These are phyloP conservation scores for Trissolcus brochymenae DNA, from an alignment of 2,888 invertebrate genomes.

Conservation along the genomic window DNA sequence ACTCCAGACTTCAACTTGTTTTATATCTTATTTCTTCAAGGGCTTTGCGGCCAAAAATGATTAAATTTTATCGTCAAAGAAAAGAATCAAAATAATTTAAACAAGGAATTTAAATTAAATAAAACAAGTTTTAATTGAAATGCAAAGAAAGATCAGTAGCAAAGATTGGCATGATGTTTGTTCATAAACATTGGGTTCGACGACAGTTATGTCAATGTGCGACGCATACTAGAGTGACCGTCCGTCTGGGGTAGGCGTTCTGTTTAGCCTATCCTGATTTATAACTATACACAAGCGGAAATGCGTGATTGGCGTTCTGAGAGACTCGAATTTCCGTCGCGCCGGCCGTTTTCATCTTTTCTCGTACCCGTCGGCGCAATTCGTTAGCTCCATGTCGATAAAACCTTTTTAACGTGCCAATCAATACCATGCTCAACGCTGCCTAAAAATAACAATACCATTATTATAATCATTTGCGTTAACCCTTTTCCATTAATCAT, in stretches of 20 bases:
- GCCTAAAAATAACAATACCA: slow-evolving; percentile 22
- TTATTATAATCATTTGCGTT: background rate
- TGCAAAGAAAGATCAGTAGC: slow-evolving; percentile 22
- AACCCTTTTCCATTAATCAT: background rate
- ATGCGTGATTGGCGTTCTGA: slow-evolving; percentile 56
- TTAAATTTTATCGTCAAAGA: too few relatives aligned
- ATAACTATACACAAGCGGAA: slow-evolving; percentile 50
- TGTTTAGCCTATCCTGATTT: slow-evolving; percentile 54
- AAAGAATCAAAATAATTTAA: too few relatives aligned
- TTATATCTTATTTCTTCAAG: slow-evolving; percentile 3
- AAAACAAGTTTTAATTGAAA: slow-evolving; percentile 1
- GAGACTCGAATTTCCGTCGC: slow-evolving; percentile 55
- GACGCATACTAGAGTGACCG: slow-evolving; percentile 37
- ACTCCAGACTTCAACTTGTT: slow-evolving; percentile 4
- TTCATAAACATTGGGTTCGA: slow-evolving; percentile 28
- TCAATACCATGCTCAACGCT: slow-evolving; percentile 27
- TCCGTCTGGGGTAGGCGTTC: slow-evolving; percentile 47
- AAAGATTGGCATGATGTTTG: slow-evolving; percentile 21
- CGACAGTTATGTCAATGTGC: slow-evolving; percentile 43
- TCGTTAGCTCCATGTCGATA: slow-evolving; percentile 44
- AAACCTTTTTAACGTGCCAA: slow-evolving; percentile 44
- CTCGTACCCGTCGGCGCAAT: slow-evolving; percentile 25
- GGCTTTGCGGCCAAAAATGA: background rate
- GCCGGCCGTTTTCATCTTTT: slow-evolving; percentile 47
- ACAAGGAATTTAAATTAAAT: too few relatives aligned